These are phyloP conservation scores for Vireo griseus DNA, from an alignment of 2,797 vertebrate genomes.

Conservation along the genomic window DNA sequence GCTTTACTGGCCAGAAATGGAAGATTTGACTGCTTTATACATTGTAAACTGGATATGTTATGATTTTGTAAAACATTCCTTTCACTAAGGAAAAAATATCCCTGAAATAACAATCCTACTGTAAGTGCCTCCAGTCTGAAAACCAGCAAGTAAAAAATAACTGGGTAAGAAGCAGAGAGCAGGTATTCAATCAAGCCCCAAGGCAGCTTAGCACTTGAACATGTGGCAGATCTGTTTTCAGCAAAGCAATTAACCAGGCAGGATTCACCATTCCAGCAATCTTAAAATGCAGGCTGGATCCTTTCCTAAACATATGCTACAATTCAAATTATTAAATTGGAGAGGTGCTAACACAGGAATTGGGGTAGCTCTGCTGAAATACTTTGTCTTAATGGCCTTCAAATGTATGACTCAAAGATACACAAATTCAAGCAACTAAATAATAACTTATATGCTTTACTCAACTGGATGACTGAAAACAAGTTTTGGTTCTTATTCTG, in stretches of 20 bases:
- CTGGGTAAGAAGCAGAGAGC: background rate
- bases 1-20: background rate
- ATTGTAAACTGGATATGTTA: background rate
- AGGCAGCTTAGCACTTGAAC: conserved; percentile 21
- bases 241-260: conserved; percentile 3
- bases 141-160: background rate
- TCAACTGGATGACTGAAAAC: background rate
- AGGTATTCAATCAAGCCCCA: conserved; percentile 48
- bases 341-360: background rate
- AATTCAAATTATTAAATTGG: background rate
- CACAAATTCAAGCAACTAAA: background rate
- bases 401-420: background rate
- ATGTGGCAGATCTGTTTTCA: conserved; percentile 24
- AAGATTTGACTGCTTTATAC: background rate
- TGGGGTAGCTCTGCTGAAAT: background rate
- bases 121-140: background rate
- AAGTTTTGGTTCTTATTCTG: background rate
- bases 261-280: background rate
- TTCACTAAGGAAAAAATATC: background rate
- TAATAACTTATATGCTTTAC: background rate
- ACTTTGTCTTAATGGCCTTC: background rate
- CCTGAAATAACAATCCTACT: background rate
- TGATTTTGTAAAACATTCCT: background rate
- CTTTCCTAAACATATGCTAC: background rate
- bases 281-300: background rate